Evolutionary conservation across 1,140 invertebrate species (phyloP).

Genomic region (Adoxophyes honmai): DNA sequence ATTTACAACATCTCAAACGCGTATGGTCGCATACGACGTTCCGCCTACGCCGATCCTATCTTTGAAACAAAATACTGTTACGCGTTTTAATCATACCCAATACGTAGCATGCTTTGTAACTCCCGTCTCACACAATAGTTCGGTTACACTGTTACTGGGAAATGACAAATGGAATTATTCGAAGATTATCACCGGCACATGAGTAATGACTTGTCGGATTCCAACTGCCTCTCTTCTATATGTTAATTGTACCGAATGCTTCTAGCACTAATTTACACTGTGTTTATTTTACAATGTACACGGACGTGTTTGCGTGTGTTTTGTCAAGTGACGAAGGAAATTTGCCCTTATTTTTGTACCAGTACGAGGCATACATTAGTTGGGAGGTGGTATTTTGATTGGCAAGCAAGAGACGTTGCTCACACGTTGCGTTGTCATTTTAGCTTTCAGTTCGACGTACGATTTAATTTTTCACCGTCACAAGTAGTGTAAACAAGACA

Average conservation of each 20-base stretch:
- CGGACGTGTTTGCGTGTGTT: constrained; percentile 22
- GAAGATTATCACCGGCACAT: constrained; percentile 68
- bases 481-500: constrained; percentile 52
- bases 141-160: constrained; percentile 23
- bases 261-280: constrained; percentile 66
- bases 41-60: no score
- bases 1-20: no score
- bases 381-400: not conserved
- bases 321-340: not conserved
- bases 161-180: constrained; percentile 65
- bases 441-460: constrained; percentile 46
- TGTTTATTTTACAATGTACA: constrained; percentile 61
- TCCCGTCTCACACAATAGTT: constrained; percentile 18
- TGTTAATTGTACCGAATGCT: constrained; percentile 66
- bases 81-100: no score
- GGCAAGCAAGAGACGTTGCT: not conserved
- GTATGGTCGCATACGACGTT: no score
- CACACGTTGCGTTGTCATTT: constrained; percentile 56
- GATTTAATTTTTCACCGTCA: constrained; percentile 70
- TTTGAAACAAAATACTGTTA: no score
- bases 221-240: constrained; percentile 47
- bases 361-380: not conserved
- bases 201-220: constrained; percentile 64
- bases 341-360: not conserved
- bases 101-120: no score